Conservation (phyloP, 2,797 vertebrate species). For the Decapterus maruadsi region DNA sequence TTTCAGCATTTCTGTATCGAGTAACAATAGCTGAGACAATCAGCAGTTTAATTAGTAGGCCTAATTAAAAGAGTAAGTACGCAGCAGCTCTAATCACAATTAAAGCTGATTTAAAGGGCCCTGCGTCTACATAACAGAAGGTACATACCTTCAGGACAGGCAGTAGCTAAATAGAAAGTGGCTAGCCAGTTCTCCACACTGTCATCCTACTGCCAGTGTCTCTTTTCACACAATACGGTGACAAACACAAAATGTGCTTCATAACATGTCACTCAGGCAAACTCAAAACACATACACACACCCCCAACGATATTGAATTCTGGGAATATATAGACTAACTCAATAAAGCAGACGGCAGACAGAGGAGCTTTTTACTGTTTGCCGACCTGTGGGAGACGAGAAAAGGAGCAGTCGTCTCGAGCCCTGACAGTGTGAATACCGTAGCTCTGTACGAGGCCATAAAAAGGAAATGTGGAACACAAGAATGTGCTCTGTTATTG, state of each 20-base stretch:
- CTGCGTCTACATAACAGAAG: not conserved
- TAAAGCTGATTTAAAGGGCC: not conserved
- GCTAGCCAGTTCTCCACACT: slow-evolving; percentile 19
- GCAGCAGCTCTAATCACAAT: not conserved
- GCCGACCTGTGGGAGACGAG: slow-evolving; percentile 37
- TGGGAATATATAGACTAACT: slow-evolving; percentile 44
- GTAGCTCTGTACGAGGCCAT: slow-evolving; percentile 8
- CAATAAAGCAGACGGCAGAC: slow-evolving; percentile 47
- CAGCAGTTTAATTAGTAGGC: not conserved
- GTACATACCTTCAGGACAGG: not conserved
- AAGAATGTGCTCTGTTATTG: slow-evolving; percentile 16
- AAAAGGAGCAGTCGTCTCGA: slow-evolving; percentile 15
- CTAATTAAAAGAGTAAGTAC: not conserved
- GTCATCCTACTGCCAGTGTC: not conserved
- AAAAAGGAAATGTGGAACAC: slow-evolving; percentile 42
- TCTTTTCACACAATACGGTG: slow-evolving; percentile 1
- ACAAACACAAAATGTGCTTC: slow-evolving; percentile 24
- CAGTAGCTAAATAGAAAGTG: not conserved
- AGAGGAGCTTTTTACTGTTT: slow-evolving; percentile 36
- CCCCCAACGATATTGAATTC: slow-evolving; percentile 36
- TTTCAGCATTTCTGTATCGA: not conserved
- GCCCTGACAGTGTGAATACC: slow-evolving; percentile 18
- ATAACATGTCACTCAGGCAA: not conserved
- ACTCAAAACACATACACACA: not conserved
- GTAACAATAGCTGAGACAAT: not conserved